phyloP scores from a whole-genome alignment of 2,888 invertebrate species.

The Eristalis pertinax region DNA sequence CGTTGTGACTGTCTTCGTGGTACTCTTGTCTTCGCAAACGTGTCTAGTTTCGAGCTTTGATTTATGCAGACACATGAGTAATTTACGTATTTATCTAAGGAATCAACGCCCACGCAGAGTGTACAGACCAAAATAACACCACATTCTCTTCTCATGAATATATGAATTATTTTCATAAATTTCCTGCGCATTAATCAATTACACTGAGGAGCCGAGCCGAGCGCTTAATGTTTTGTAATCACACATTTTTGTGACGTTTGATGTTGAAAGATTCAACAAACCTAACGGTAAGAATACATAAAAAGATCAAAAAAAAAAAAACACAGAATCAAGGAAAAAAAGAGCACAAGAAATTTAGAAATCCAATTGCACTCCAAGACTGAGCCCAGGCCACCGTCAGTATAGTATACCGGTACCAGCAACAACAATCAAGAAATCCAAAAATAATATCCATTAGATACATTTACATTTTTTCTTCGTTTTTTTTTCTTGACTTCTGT shows the following conservation, averaged over 20 bases:
- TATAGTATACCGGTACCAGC: background rate
- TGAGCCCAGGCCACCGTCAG: constrained; percentile 5
- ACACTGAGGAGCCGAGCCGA: no score
- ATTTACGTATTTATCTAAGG: constrained; percentile 1
- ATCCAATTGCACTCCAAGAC: constrained; percentile 24
- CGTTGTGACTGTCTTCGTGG: background rate
- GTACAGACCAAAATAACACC: background rate
- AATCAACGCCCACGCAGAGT: constrained; percentile 15
- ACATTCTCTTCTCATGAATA: constrained; percentile 8
- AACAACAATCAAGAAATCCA: constrained; percentile 52
- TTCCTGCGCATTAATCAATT: constrained; percentile 29
- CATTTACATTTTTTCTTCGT: constrained; percentile 15
- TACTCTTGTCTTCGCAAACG: background rate
- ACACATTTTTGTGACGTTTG: constrained; percentile 6
- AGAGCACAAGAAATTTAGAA: background rate
- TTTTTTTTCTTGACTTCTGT: constrained; percentile 48
- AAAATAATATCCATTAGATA: constrained; percentile 67
- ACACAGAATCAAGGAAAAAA: background rate
- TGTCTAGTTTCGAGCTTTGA: constrained; percentile 16
- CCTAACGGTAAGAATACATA: background rate
- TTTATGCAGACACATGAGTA: constrained; percentile 3
- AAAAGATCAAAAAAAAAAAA: background rate
- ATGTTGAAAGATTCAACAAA: background rate
- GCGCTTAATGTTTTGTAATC: constrained; percentile 13
- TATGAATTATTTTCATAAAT: constrained; percentile 13